Evolutionary conservation across 2,888 invertebrate species (phyloP).

Genomic region (Pammene aurita): DNA sequence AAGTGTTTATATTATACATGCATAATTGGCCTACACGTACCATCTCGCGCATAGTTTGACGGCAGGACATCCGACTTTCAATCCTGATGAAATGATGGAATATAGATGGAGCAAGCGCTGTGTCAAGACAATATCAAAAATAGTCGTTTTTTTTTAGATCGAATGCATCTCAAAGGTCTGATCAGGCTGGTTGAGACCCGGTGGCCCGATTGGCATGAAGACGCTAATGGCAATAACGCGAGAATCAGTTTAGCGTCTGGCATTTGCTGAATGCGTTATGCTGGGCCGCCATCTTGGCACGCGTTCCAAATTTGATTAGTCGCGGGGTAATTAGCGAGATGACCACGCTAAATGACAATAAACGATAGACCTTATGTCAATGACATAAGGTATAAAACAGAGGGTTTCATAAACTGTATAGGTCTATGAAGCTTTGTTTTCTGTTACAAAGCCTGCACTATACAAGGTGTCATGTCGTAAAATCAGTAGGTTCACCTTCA

Average conservation of each 20-base stretch:
- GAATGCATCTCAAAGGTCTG: slow-evolving; percentile 41
- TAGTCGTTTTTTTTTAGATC: neutral
- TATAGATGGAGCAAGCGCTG: slow-evolving; percentile 35
- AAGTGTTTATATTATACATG: too few relatives aligned
- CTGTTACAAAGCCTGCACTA: slow-evolving; percentile 2
- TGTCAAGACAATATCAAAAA: neutral
- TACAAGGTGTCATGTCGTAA: neutral
- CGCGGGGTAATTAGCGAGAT: slow-evolving; percentile 41
- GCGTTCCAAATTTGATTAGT: slow-evolving; percentile 60
- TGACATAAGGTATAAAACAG: neutral
- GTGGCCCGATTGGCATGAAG: slow-evolving; percentile 65
- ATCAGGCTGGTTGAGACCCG: slow-evolving; percentile 51
- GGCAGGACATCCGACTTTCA: too few relatives aligned
- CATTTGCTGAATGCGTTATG: slow-evolving; percentile 64
- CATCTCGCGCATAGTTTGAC: too few relatives aligned
- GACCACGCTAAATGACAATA: slow-evolving; percentile 12
- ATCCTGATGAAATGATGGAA: too few relatives aligned
- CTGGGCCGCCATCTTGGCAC: slow-evolving; percentile 58
- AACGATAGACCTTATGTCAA: neutral
- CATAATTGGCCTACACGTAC: too few relatives aligned
- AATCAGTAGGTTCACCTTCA: slow-evolving; percentile 6
- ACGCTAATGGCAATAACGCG: slow-evolving; percentile 72
- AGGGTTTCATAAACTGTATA: neutral
- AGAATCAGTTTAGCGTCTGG: slow-evolving; percentile 71
- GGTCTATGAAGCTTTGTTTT: slow-evolving; percentile 11